Conservation (phyloP, 2,797 vertebrate species). For the Aselliscus stoliczkanus region DNA sequence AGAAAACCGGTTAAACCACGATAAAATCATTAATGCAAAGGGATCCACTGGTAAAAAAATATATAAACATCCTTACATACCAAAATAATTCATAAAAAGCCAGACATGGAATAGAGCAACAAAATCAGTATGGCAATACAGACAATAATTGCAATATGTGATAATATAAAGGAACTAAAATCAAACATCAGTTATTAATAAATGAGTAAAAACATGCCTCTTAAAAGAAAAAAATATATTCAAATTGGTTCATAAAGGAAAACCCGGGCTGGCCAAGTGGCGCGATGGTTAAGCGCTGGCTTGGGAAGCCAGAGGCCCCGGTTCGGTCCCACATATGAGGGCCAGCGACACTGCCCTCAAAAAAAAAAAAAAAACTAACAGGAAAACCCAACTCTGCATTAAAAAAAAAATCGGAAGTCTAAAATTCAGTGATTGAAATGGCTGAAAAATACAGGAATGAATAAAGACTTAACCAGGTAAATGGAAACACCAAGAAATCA, state of each 20-base stretch:
- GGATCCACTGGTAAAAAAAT: neutral
- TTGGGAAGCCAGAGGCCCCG: too few relatives aligned
- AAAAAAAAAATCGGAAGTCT: too few relatives aligned
- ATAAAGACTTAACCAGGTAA: neutral
- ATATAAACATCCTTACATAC: neutral
- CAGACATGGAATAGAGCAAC: neutral
- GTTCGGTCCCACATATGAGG: too few relatives aligned
- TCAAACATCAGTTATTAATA: too few relatives aligned
- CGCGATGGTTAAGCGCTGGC: too few relatives aligned
- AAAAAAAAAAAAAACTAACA: too few relatives aligned
- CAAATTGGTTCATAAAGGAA: neutral
- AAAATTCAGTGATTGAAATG: neutral
- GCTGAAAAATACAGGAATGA: neutral
- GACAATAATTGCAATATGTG: neutral
- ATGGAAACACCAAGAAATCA: neutral
- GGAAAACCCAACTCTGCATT: too few relatives aligned
- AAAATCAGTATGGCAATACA: fast-evolving
- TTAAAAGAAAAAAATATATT: neutral
- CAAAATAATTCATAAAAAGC: too few relatives aligned
- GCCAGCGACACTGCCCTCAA: too few relatives aligned
- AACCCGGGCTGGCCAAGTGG: too few relatives aligned
- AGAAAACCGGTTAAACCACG: neutral
- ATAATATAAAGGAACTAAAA: fast-evolving
- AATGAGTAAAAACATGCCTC: neutral
- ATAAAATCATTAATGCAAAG: neutral